Evolutionary conservation across 1,140 invertebrate genomes (phyloP).

Genomic region (Anadara kagoshimensis): DNA sequence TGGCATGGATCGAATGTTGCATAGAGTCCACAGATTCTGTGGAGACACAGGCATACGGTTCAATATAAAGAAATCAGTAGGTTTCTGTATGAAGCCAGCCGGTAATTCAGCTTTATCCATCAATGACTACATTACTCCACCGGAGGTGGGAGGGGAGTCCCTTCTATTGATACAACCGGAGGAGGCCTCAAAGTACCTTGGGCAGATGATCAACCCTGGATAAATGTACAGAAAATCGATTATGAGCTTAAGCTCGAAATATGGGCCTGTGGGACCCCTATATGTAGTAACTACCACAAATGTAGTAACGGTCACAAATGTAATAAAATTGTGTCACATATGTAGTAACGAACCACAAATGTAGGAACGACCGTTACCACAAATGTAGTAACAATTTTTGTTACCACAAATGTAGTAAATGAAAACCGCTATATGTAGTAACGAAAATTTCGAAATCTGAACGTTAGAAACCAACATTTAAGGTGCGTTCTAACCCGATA

Average conservation of each 20-base stretch:
- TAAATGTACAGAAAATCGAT: too few species aligned
- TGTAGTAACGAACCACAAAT: too few species aligned
- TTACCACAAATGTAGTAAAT: not conserved
- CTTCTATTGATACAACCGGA: conserved; percentile 17
- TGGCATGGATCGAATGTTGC: conserved; percentile 26
- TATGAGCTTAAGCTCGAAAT: too few species aligned
- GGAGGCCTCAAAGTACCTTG: conserved; percentile 28
- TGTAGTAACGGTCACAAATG: conserved; percentile 78
- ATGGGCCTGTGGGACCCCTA: too few species aligned
- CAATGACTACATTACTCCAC: conserved; percentile 7
- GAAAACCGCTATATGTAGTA: not conserved
- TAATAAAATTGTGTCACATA: not conserved
- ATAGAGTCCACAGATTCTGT: conserved; percentile 27
- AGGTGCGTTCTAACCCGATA: too few species aligned
- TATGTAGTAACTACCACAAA: too few species aligned
- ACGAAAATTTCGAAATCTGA: too few species aligned
- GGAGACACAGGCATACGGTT: conserved; percentile 33
- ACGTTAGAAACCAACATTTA: too few species aligned
- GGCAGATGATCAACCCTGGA: conserved; percentile 41
- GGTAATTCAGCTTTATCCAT: conserved; percentile 22
- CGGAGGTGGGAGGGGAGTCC: not conserved
- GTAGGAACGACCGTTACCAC: too few species aligned
- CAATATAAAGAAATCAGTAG: conserved; percentile 40
- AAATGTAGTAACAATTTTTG: too few species aligned
- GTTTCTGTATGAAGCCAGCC: too few species aligned